A percentile compares a stretch with the other conserved stretches of the same genome.
phyloP scores from a whole-genome alignment of 2,797 vertebrate species.

The Cichlasoma orientale region DNA sequence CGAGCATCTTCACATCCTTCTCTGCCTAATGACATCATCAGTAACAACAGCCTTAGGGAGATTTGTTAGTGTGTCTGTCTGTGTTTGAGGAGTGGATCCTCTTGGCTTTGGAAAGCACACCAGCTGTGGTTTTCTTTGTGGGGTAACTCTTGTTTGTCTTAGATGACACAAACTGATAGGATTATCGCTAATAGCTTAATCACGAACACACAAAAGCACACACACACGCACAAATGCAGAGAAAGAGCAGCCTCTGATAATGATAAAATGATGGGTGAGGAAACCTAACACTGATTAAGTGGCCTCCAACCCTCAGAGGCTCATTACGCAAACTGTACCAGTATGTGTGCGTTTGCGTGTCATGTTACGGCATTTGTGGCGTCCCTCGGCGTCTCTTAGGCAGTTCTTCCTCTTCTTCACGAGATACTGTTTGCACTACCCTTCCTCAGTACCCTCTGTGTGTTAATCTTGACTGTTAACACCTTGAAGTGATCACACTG shows the following conservation, averaged over 20 bases:
- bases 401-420: not conserved
- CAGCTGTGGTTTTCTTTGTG: conserved; percentile 25
- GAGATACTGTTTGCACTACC: not conserved
- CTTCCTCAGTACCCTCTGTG: conserved; percentile 47
- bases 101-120: conserved; percentile 14
- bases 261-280: conserved; percentile 72
- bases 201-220: conserved; percentile 8
- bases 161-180: conserved; percentile 68
- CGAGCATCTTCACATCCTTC: conserved; percentile 24
- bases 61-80: conserved; percentile 11
- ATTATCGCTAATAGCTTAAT: conserved; percentile 58
- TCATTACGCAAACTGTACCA: conserved; percentile 51
- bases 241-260: conserved; percentile 58
- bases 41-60: conserved; percentile 22
- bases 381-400: not conserved
- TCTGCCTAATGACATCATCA: conserved; percentile 42
- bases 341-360: conserved; percentile 21
- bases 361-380: conserved; percentile 48
- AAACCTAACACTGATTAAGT: conserved; percentile 74
- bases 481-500: conserved; percentile 43
- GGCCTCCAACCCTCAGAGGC: conserved; percentile 54
- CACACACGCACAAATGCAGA: conserved; percentile 24
- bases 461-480: conserved; percentile 70
- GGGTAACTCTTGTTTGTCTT: conserved; percentile 45
- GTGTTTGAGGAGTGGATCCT: conserved; percentile 24